Evolutionary conservation across 2,113 vertebrate species (phyloP), one percentile per base, ranked within the genome.

Genomic region (Paedocypris sp.): DNA sequence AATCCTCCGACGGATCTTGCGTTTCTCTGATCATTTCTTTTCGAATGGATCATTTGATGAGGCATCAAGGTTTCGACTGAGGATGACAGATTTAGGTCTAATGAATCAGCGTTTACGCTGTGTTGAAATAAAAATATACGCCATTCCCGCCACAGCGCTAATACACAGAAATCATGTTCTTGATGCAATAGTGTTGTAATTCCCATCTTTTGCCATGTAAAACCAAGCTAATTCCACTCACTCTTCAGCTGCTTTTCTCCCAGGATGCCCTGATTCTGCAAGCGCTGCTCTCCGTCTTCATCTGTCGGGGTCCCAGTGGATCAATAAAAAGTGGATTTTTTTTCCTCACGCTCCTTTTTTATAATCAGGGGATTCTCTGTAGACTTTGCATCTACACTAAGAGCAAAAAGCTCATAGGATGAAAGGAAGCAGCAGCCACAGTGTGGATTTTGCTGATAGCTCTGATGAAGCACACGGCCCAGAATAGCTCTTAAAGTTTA

Each of bases 201-300:
- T 10, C 15, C 6, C 2, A 12, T 28, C 1, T 12, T 28, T 7
- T 5, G 45, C 0, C 3, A 51, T 7, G 48, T 33, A 62, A 49
- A 19, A 12, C 60, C 52, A 65, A 47, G 57, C 64, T 76, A 71
- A 82, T 80, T 78, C 71, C 26, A 23, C 54, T 79, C 73, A 72
- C 66, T 71, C 71, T 77, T 81, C 59, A 4, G 48, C 35, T 59
- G 58, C 47, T 64, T 2, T 38, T 66, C 72, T 67, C 61, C 1
- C 57, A 76, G 68, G 66, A 73, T 62, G 49, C 4, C 8, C 53
- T 50, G 70, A 42, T 63, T 78, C 71, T 75, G 71, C 66, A 50
- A 66, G 69, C 68, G 64, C 71, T 66, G 60, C 71, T 72, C 54
- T 57, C 64, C 43, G 49, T 68, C 66, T 73, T 74, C 73, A 82